Base-by-base conservation (phyloP, 2,113 vertebrate species). In the Heterotis niloticus region DNA sequence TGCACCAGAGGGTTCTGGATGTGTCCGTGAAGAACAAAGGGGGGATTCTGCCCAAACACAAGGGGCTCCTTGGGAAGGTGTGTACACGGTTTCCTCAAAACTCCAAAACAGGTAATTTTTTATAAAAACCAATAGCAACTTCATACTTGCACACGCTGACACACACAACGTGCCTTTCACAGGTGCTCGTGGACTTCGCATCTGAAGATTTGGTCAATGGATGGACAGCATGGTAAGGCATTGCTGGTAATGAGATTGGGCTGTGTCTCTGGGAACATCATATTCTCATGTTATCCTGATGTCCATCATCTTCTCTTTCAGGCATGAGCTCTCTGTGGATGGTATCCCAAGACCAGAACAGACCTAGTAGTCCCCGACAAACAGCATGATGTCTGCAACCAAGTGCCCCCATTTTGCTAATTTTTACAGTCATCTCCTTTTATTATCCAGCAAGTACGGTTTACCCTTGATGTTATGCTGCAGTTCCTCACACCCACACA, bases 21-120 rank as follows among this genome's bases (percentile, higher is more conserved):
- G 94, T 98, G 65, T 95, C 98, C 0, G 98, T 99, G 81, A 99
- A 99, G 88, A 98, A 98, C 82, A 94, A 95, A 34, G 96, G 97
- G 1, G 96, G 95, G 76, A 94, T 99, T 84, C 86, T 98, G 85
- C 98, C 96, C 87, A 98, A 97, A 95, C 95, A 97, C 86, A 98
- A 95, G 94, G 97, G 97, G 60, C 94, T 98, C 20, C 90, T 99
- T 82, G 98, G 98, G 88, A 98, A 98, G 91, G 98, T 98, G 85
- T n/a, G 68, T 67, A 10, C 17, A 10, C 16, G 64, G 26, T 17
- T 26, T 24, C 28, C 52, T 7, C 56, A 59, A 28, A 4, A 12
- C 28, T n/a, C 26, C 18, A 16, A 60, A 75, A 59, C 1, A 17
- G 13, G 16, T 16, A 23, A 54, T 23, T 3, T 59, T 17, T 56